These are phyloP conservation scores for Pharmacophagus antenor DNA, from an alignment of 2,888 invertebrate species.

Conservation along the genomic window DNA sequence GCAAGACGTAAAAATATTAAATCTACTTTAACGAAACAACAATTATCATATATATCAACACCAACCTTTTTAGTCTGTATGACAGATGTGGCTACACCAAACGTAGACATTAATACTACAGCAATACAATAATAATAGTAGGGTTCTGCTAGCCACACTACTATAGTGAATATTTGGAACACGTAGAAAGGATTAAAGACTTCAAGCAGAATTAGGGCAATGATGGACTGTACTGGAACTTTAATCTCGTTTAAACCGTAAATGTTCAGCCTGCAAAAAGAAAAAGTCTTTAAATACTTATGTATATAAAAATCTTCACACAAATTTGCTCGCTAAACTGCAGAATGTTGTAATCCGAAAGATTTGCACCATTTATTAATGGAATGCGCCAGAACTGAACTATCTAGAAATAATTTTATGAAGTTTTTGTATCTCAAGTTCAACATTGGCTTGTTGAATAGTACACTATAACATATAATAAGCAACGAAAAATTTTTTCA, in stretches of 20 bases:
- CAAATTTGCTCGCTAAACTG: too few species aligned
- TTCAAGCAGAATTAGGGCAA: slow-evolving; percentile 88
- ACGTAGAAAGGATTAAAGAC: slow-evolving; percentile 97
- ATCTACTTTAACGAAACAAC: too few species aligned
- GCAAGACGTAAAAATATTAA: too few species aligned
- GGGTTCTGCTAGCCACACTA: slow-evolving; percentile 93
- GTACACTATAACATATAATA: too few species aligned
- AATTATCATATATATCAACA: slow-evolving; percentile 28
- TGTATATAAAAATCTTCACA: too few species aligned
- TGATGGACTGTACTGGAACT: slow-evolving; percentile 87
- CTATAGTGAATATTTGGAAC: slow-evolving; percentile 95
- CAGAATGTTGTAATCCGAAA: too few species aligned
- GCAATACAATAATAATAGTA: slow-evolving; percentile 95
- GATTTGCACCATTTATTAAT: too few species aligned
- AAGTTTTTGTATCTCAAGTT: too few species aligned
- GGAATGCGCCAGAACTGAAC: too few species aligned
- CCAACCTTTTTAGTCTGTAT: slow-evolving; percentile 90
- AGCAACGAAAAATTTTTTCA: too few species aligned
- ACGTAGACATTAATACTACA: slow-evolving; percentile 90
- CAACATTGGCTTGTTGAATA: too few species aligned
- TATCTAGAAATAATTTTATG: too few species aligned
- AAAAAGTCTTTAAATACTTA: slow-evolving; percentile 4
- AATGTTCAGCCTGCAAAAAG: slow-evolving; percentile 83
- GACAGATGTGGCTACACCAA: slow-evolving; percentile 91
- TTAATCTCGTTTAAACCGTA: slow-evolving; percentile 92